phyloP scores from a whole-genome alignment of 2,797 vertebrate species.

The Ambastaia sidthimunki region DNA sequence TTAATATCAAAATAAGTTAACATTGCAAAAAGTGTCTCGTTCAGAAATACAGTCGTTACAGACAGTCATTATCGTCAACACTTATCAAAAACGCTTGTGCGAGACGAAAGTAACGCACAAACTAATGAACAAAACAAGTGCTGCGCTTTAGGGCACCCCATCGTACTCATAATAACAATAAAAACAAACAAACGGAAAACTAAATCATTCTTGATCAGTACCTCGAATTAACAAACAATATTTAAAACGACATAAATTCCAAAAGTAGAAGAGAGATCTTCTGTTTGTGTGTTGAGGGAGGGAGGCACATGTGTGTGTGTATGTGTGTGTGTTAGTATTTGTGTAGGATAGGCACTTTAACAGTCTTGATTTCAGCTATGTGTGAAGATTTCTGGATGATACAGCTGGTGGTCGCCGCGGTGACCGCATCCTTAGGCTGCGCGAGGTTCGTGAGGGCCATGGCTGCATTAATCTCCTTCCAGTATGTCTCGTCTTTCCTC shows the following conservation, averaged over 20 bases:
- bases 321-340: conserved; percentile 73
- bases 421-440: conserved; percentile 88
- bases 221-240: conserved; percentile 56
- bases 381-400: conserved; percentile 99
- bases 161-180: conserved; percentile 33
- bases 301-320: not conserved
- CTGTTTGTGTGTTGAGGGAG: conserved; percentile 41
- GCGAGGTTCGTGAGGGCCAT: conserved; percentile 99
- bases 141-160: conserved; percentile 52
- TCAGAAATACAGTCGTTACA: conserved; percentile 69
- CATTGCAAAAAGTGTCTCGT: conserved; percentile 78
- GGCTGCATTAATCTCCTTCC: conserved; percentile 98
- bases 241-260: conserved; percentile 52
- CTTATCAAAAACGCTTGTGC: conserved; percentile 62
- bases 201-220: conserved; percentile 43
- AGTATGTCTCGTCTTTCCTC: conserved; percentile 96
- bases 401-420: conserved; percentile 94
- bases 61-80: conserved; percentile 64
- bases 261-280: conserved; percentile 61
- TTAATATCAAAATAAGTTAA: conserved; percentile 83
- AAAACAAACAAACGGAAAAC: conserved; percentile 33
- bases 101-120: conserved; percentile 51
- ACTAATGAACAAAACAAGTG: conserved; percentile 46
- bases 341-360: conserved; percentile 92
- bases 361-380: conserved; percentile 99